phyloP scores from a whole-genome alignment of 2,888 invertebrate genomes.

The Cantharis lateralis region DNA sequence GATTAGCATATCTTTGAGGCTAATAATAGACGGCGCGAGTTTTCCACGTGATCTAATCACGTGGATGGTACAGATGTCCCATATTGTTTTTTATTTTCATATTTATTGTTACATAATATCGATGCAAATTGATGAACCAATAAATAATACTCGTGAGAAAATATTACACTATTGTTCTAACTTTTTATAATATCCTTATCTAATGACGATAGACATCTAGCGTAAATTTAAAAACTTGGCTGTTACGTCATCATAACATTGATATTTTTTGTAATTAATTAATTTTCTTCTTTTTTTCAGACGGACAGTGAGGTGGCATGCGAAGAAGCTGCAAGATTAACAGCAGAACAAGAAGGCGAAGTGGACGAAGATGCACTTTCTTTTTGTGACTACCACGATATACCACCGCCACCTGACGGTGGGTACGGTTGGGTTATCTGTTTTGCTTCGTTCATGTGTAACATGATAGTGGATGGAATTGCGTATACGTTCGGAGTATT shows the following conservation, averaged over 20 bases:
- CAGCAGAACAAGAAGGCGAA: slow-evolving; percentile 65
- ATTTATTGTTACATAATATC: not conserved
- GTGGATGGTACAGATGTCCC: slow-evolving; percentile 7
- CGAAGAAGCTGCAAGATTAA: slow-evolving; percentile 81
- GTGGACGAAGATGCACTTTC: slow-evolving; percentile 64
- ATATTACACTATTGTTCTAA: not conserved
- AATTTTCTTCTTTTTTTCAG: slow-evolving; percentile 57
- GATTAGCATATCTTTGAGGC: not conserved
- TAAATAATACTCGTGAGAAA: not conserved
- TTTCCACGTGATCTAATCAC: slow-evolving; percentile 10
- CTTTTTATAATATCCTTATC: not conserved
- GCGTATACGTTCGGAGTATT: slow-evolving; percentile 98
- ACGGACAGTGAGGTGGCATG: slow-evolving; percentile 87
- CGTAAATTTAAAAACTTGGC: too few relatives aligned
- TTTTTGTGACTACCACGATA: slow-evolving; percentile 72
- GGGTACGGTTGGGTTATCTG: slow-evolving; percentile 96
- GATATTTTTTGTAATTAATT: not conserved
- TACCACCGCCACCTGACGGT: slow-evolving; percentile 87
- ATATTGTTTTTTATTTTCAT: not conserved
- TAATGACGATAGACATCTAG: not conserved
- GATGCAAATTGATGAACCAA: not conserved
- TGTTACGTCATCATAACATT: not conserved
- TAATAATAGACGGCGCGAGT: not conserved
- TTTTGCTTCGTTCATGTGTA: slow-evolving; percentile 95
- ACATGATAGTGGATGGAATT: slow-evolving; percentile 97